Conservation (phyloP, 2,113 vertebrate genomes). For the Silurus meridionalis region DNA sequence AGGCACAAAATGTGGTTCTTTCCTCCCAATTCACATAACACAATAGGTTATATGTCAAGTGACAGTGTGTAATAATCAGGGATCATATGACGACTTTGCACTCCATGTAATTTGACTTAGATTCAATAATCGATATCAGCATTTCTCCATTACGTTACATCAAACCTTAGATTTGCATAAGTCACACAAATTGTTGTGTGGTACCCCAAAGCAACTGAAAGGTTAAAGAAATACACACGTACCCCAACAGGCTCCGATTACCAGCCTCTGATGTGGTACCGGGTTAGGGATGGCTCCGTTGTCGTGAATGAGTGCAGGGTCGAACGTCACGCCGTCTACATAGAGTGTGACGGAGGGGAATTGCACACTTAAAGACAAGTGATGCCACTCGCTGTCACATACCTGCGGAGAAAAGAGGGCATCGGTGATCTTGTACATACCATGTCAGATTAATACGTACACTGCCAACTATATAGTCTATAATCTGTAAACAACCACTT, state of each 20-base stretch:
- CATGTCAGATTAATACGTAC: conserved; percentile 41
- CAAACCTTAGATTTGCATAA: too few species aligned
- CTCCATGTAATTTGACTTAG: too few species aligned
- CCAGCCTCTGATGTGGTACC: conserved; percentile 78
- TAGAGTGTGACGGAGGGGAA: conserved; percentile 93
- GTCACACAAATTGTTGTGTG: too few species aligned
- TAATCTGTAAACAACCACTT: neutral
- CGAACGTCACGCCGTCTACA: conserved; percentile 92
- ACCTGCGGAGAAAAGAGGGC: conserved; percentile 72
- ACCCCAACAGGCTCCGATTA: conserved; percentile 96
- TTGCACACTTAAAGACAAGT: conserved; percentile 93
- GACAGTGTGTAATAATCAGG: too few species aligned
- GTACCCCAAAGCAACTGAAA: too few species aligned
- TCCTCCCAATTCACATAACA: neutral
- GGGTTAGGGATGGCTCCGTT: conserved; percentile 92
- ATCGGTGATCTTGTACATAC: neutral
- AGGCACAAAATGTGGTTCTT: neutral
- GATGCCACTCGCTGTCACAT: conserved; percentile 96
- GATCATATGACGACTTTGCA: too few species aligned
- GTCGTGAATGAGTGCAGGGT: conserved; percentile 95
- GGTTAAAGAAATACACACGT: neutral
- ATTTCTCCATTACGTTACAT: too few species aligned
- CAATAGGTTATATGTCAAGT: too few species aligned
- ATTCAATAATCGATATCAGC: too few species aligned
- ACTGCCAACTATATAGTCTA: neutral